Conservation (phyloP, 2,888 invertebrate species). For the Perizoma affinitatum region DNA sequence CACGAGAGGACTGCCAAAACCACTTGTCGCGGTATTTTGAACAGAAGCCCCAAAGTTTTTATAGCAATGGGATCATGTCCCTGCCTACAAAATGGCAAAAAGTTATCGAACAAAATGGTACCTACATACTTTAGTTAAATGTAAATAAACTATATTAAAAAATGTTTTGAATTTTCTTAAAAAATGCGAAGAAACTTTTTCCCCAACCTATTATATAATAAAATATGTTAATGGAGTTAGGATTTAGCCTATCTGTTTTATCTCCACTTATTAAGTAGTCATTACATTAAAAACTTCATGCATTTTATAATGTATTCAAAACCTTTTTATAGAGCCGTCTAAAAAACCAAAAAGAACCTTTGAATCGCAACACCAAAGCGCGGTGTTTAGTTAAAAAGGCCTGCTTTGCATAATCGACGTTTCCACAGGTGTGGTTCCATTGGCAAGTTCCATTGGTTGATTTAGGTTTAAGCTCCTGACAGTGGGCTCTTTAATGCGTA, state of each 20-base stretch:
- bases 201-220: no score
- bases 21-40: no score
- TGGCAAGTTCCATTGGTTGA: conserved; percentile 62
- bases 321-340: conserved; percentile 12
- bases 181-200: no score
- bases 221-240: no score
- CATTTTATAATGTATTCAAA: background rate
- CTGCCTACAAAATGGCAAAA: no score
- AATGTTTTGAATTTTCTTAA: no score
- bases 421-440: conserved; percentile 75
- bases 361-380: conserved; percentile 60
- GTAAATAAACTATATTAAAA: no score
- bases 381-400: conserved; percentile 72
- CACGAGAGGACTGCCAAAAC: no score
- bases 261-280: background rate
- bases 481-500: conserved; percentile 67
- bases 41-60: no score
- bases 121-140: no score
- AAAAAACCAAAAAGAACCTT: conserved; percentile 48
- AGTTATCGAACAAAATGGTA: no score
- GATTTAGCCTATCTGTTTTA: background rate
- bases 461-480: conserved; percentile 74
- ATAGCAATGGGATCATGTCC: no score
- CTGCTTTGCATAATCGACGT: conserved; percentile 80
- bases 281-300: background rate